Conservation (phyloP, 2,797 vertebrate genomes). For the Smutsia gigantea region DNA sequence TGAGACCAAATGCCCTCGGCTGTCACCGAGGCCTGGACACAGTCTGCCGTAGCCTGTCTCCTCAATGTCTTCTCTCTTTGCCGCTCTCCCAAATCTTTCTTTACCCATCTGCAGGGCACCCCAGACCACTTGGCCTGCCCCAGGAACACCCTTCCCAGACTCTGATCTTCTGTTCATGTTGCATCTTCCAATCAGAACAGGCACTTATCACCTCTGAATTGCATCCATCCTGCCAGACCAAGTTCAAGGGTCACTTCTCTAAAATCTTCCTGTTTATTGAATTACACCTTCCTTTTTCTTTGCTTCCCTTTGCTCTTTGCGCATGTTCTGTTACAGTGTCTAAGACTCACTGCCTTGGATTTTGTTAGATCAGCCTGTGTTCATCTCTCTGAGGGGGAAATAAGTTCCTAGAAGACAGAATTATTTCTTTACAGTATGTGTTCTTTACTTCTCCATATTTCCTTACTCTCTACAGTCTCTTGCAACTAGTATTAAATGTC, state of each 20-base stretch:
- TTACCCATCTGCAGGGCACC: background rate
- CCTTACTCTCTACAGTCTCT: background rate
- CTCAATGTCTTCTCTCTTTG: background rate
- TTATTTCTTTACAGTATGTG: background rate
- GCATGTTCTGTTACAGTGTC: background rate
- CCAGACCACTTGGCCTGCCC: fast-evolving
- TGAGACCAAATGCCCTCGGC: too few relatives aligned
- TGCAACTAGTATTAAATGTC: background rate
- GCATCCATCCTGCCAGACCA: background rate
- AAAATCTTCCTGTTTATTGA: background rate
- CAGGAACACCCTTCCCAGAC: background rate
- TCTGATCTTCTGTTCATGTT: background rate
- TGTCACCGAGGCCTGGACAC: background rate
- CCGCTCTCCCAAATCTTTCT: background rate
- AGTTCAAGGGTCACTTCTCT: background rate
- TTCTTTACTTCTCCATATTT: background rate
- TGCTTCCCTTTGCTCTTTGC: background rate
- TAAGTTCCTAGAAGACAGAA: background rate
- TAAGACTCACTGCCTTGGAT: too few relatives aligned
- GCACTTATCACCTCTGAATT: background rate
- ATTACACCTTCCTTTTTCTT: background rate
- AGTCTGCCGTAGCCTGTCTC: background rate
- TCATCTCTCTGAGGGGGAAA: background rate
- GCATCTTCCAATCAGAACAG: background rate
- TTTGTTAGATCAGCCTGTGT: background rate